Evolutionary conservation across 2,113 vertebrate genomes (phyloP).

Genomic region (Podarcis muralis): DNA sequence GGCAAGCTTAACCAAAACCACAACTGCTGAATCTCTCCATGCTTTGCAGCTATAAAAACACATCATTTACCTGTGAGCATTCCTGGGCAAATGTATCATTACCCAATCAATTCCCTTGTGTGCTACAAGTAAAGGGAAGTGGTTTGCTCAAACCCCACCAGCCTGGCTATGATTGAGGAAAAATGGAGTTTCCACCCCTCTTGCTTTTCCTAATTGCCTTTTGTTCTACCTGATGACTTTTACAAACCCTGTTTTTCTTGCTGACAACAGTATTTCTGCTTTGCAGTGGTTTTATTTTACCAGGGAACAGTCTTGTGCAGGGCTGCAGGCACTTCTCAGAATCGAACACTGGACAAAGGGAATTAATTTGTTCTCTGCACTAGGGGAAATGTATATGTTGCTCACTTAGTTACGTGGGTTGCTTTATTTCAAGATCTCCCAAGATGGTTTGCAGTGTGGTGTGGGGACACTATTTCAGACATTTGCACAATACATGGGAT

Average conservation of each 20-base stretch:
- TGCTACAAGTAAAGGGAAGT: neutral
- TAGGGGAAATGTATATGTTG: neutral
- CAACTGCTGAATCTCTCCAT: neutral
- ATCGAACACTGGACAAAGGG: neutral
- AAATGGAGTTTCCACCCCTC: neutral
- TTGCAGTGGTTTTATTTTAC: slow-evolving; percentile 23
- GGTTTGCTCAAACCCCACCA: neutral
- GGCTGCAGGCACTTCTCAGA: slow-evolving; percentile 27
- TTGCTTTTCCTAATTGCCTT: slow-evolving; percentile 18
- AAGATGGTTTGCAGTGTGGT: neutral
- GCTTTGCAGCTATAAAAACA: neutral
- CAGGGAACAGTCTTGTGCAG: slow-evolving; percentile 10
- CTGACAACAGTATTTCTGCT: slow-evolving; percentile 15
- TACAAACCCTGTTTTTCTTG: slow-evolving; percentile 55
- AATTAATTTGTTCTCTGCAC: slow-evolving; percentile 11
- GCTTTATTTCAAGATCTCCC: neutral
- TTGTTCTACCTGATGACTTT: slow-evolving; percentile 50
- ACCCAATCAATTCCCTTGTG: neutral
- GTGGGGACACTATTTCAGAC: neutral
- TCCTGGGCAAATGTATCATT: neutral
- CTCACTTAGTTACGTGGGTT: neutral
- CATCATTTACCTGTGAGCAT: neutral
- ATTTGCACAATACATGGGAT: neutral
- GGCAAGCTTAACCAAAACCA: neutral
- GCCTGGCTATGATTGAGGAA: neutral